A percentile compares a stretch with the other conserved stretches of the same genome.
These are phyloP conservation scores for Baryphthengus martii DNA, from an alignment of 2,113 vertebrate genomes.

Conservation along the genomic window DNA sequence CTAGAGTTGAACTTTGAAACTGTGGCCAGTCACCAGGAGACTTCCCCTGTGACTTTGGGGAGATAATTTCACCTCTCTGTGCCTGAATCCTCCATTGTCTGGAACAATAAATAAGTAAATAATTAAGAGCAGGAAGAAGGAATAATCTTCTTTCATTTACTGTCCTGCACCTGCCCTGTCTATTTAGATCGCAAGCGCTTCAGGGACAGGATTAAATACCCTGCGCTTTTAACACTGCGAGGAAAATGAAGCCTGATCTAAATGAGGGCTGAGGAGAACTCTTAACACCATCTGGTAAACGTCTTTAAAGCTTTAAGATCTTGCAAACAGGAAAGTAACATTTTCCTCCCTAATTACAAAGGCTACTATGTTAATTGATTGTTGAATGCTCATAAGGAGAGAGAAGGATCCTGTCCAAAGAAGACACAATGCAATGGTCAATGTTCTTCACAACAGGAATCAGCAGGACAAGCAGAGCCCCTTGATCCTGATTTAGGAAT, in stretches of 20 bases:
- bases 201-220: neutral
- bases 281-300: neutral
- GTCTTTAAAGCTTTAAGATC: neutral
- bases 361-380: neutral
- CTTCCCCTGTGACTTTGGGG: neutral
- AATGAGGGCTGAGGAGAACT: neutral
- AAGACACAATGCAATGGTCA: neutral
- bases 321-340: neutral
- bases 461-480: neutral
- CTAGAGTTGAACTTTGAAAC: slow-evolving; percentile 18
- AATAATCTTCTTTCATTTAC: neutral
- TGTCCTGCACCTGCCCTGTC: neutral
- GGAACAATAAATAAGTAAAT: neutral
- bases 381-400: neutral
- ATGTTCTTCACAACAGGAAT: rapidly evolving
- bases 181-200: neutral
- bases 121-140: neutral
- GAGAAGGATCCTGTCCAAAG: neutral
- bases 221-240: neutral
- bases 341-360: neutral
- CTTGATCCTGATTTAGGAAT: neutral
- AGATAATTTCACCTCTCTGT: neutral
- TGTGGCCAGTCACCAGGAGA: neutral
- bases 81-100: neutral
- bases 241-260: neutral